phyloP scores from a whole-genome alignment of 2,888 invertebrate genomes.

The Hofmannophila pseudospretella region DNA sequence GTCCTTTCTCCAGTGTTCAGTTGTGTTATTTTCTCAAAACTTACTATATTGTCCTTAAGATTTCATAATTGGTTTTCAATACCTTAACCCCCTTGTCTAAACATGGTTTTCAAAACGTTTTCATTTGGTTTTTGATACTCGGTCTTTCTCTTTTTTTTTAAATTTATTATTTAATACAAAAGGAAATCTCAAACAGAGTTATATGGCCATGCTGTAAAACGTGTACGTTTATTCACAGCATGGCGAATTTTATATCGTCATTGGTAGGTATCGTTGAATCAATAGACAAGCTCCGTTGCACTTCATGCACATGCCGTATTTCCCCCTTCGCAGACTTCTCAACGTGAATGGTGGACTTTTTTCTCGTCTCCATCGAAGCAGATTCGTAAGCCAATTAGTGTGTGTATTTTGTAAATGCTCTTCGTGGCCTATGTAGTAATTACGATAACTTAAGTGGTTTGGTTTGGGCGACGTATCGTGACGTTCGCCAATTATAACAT shows the following conservation, averaged over 20 bases:
- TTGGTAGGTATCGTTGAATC: constrained; percentile 14
- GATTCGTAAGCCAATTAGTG: constrained; percentile 22
- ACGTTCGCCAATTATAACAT: constrained; percentile 23
- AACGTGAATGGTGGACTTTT: constrained; percentile 10
- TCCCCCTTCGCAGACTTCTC: constrained; percentile 12
- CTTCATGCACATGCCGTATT: constrained; percentile 7
- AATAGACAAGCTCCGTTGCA: constrained; percentile 6
- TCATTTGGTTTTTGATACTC: too few relatives aligned
- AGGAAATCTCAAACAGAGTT: too few relatives aligned
- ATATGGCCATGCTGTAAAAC: too few relatives aligned
- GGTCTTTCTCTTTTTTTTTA: too few relatives aligned
- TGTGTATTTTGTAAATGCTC: constrained; percentile 21
- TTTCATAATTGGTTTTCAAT: too few relatives aligned
- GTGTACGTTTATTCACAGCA: too few relatives aligned
- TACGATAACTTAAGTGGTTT: constrained; percentile 20
- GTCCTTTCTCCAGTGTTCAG: too few relatives aligned
- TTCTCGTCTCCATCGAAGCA: constrained; percentile 14
- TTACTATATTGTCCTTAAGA: too few relatives aligned
- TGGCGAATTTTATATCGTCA: constrained; percentile 1
- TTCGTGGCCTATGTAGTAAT: constrained; percentile 16
- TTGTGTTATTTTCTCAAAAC: too few relatives aligned
- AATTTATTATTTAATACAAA: too few relatives aligned
- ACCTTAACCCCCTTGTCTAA: too few relatives aligned
- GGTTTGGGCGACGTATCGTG: constrained; percentile 28
- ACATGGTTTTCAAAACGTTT: too few relatives aligned